Base-by-base conservation (phyloP, 1,140 invertebrate species). In the Branchinecta lynchi region DNA sequence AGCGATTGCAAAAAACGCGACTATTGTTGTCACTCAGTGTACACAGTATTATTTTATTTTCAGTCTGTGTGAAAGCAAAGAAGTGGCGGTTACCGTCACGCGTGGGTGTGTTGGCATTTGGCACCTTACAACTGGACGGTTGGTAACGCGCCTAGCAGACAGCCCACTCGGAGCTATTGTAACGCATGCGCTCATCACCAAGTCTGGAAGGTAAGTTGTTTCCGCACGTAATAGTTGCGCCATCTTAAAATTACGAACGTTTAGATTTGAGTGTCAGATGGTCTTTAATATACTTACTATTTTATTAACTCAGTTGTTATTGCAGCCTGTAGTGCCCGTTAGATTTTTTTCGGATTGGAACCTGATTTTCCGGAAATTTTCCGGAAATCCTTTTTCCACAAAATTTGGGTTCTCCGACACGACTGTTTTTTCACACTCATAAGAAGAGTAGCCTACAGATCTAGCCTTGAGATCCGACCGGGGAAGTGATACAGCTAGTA, bases 71-170 rank as follows among this genome's bases (percentile, higher is more conserved):
- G 83, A 87, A 66, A 83, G 85, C 71, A 75, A 86, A 46, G 82
- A 84, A 45, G 77, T 94, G 44, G 92, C 90, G 9, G 88, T 90
- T 0, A 93, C 90, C 0, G 90, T 91, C 5, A 96, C 93, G 0
- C 83, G 96, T 72, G 92, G 91, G 73, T 95, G 92, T 76, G 88
- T 97, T 68, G 95, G 94, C 7, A 86, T 98, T 10, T 98, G 95
- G 95, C 89, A 96, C 77, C 83, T 96, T n/a, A 83, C 87, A 70
- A 87, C 86, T 0, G 93, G 93, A 0, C 86, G 87, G 75, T 80
- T 96, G 9, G 80, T 89, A 66, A 84, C 89, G 7, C 91, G 92
- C 77, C 80, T 98, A 20, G 92, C 93, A 0, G 93, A 96, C 74
- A 93, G 89, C 75, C 89, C 92, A 0, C 82, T 96, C 7, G 93